Conservation (phyloP, 2,113 vertebrate species). For the Centrocercus urophasianus region DNA sequence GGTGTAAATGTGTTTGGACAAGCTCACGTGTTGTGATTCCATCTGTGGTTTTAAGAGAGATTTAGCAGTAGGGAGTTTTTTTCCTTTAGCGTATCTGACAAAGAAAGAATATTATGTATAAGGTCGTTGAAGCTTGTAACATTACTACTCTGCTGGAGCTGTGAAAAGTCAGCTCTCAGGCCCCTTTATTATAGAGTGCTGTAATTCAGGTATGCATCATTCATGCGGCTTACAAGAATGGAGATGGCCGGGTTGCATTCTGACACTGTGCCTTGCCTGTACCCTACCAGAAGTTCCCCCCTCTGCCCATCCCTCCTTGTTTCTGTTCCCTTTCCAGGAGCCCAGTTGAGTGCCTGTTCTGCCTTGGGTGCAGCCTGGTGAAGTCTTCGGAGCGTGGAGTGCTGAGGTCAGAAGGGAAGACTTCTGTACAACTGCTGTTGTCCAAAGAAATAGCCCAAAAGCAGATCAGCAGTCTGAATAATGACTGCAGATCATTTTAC, state of each 20-base stretch:
- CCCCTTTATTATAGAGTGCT: neutral
- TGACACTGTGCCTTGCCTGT: neutral
- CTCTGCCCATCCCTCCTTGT: neutral
- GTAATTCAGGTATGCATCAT: neutral
- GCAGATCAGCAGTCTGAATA: neutral
- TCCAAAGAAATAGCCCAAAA: neutral
- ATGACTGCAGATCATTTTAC: neutral
- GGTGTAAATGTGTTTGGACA: slow-evolving; percentile 5
- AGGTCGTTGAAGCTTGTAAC: neutral
- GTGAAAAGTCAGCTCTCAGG: neutral
- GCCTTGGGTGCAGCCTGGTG: neutral
- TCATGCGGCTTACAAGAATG: accelerated
- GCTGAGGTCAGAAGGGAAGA: neutral
- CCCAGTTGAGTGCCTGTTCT: neutral
- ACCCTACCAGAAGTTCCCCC: neutral
- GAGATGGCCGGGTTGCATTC: neutral
- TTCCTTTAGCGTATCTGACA: neutral
- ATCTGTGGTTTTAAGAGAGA: slow-evolving; percentile 30
- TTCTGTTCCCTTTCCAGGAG: neutral
- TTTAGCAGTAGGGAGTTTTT: neutral
- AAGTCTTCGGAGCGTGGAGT: neutral
- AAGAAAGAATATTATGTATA: neutral
- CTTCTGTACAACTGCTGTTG: neutral
- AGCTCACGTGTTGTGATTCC: slow-evolving; percentile 3
- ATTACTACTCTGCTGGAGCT: neutral